Percentiles rank a stretch among this genome's conserved stretches.
Evolutionary conservation across 2,797 vertebrate species (phyloP).

Genomic region (Chanos chanos): DNA sequence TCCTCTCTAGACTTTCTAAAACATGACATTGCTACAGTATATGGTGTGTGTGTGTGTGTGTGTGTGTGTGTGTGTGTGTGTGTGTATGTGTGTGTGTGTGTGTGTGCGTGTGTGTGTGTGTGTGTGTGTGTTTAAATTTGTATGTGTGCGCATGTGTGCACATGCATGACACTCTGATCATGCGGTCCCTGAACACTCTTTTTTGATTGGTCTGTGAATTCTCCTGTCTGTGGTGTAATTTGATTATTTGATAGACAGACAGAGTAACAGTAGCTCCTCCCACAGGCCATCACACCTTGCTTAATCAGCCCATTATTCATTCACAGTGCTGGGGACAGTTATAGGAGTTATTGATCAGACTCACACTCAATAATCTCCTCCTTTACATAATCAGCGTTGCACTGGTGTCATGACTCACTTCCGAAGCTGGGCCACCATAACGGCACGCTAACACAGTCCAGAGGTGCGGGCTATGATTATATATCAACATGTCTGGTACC

Average conservation of each 20-base stretch:
- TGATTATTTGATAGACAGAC: constrained; percentile 69
- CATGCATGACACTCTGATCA: constrained; percentile 62
- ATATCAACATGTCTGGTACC: too few relatives aligned
- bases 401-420: too few relatives aligned
- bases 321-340: constrained; percentile 53
- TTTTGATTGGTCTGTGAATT: constrained; percentile 35
- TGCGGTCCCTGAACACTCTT: constrained; percentile 65
- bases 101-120: neutral
- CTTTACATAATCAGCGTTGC: constrained; percentile 59
- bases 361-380: constrained; percentile 65
- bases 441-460: too few relatives aligned
- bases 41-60: constrained; percentile 17
- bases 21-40: too few relatives aligned
- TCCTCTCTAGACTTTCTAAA: too few relatives aligned
- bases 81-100: constrained; percentile 22
- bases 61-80: constrained; percentile 14
- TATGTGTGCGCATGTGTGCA: neutral
- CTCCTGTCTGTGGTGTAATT: constrained; percentile 65
- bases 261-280: constrained; percentile 50
- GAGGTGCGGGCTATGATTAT: constrained; percentile 57
- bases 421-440: too few relatives aligned
- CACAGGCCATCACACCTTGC: constrained; percentile 43
- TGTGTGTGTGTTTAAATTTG: too few relatives aligned
- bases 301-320: constrained; percentile 63
- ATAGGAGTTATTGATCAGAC: constrained; percentile 67